Percentiles rank a stretch among this genome's conserved stretches.
These are phyloP conservation scores for Holacanthus passer DNA, from an alignment of 2,113 vertebrate species.

Conservation along the genomic window DNA sequence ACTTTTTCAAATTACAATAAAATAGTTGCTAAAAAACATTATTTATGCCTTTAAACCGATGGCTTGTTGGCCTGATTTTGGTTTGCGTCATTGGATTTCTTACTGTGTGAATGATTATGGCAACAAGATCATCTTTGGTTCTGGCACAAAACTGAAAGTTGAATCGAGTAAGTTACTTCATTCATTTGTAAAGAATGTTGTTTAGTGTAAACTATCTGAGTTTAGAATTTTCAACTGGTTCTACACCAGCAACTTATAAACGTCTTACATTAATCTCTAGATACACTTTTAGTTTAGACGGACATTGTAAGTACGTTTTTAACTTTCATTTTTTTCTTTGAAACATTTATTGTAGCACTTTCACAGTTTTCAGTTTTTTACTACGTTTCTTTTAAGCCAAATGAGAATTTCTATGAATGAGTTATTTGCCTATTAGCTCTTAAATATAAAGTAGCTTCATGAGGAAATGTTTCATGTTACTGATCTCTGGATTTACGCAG, in stretches of 20 bases:
- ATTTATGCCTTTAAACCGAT: background rate
- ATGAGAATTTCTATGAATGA: too few relatives aligned
- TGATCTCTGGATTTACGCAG: background rate
- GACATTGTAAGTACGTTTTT: background rate
- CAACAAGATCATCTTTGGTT: slow-evolving; percentile 29
- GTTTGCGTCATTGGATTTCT: background rate
- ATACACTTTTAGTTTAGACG: background rate
- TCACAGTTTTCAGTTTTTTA: too few relatives aligned
- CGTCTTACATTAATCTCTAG: too few relatives aligned
- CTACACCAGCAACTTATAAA: background rate
- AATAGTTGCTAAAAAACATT: background rate
- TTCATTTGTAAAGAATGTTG: background rate
- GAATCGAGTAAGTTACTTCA: slow-evolving; percentile 21
- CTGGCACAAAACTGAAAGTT: background rate
- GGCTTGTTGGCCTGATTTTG: background rate
- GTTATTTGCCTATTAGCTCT: background rate
- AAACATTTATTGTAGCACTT: background rate
- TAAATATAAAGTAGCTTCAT: background rate
- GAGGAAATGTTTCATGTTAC: background rate
- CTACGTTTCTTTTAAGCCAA: background rate
- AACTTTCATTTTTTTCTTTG: background rate
- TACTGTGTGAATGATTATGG: slow-evolving; percentile 42
- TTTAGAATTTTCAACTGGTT: background rate
- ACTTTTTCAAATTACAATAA: background rate
- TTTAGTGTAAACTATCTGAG: background rate